A percentile compares a stretch with the other conserved stretches of the same genome.
Conservation (phyloP, 1,140 invertebrate species). For the Drosophila chauvacae region DNA sequence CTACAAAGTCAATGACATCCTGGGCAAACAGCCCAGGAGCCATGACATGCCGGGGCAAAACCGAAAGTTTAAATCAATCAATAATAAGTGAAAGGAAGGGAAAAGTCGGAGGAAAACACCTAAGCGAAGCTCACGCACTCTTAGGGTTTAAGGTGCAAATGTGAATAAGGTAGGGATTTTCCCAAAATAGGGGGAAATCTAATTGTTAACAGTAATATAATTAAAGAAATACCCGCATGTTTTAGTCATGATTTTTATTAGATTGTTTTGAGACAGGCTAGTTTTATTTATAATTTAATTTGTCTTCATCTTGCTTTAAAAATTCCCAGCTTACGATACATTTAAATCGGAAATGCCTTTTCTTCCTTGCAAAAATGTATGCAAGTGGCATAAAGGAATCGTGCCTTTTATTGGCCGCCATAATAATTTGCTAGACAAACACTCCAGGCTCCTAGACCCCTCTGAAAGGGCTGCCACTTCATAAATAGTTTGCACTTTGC, state of each 20-base stretch:
- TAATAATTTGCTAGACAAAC: conserved; percentile 75
- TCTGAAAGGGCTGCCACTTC: conserved; percentile 42
- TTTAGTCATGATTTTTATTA: not conserved
- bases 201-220: not conserved
- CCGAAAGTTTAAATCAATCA: conserved; percentile 64
- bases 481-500: conserved; percentile 75
- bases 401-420: conserved; percentile 48
- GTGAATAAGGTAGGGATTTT: not conserved
- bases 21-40: conserved; percentile 48
- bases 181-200: not conserved
- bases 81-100: conserved; percentile 57
- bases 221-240: not conserved
- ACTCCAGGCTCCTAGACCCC: conserved; percentile 37
- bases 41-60: conserved; percentile 20
- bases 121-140: not conserved
- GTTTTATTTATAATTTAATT: not conserved
- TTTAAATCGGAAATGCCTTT: not conserved
- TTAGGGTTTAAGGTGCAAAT: not conserved
- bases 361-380: conserved; percentile 12
- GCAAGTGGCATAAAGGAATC: conserved; percentile 24
- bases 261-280: no score
- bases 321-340: not conserved
- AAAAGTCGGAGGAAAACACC: not conserved
- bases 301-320: not conserved
- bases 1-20: conserved; percentile 76